These are phyloP conservation scores for Ormyrus labotus DNA, from an alignment of 2,888 invertebrate species.

Conservation along the genomic window DNA sequence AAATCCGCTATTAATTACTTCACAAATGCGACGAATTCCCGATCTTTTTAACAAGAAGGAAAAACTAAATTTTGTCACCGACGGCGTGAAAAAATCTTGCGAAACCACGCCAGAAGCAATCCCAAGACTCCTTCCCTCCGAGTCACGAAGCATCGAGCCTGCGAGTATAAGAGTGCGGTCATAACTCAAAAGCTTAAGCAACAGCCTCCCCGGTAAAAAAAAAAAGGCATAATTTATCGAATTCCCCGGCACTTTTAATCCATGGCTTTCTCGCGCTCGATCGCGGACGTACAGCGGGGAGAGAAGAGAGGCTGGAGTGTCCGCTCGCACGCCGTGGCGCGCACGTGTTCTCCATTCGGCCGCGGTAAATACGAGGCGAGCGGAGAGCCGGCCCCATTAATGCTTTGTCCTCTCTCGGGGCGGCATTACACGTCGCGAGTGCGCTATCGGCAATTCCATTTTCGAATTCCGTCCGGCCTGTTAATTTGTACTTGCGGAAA, in stretches of 20 bases:
- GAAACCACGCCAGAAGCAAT: too few species aligned
- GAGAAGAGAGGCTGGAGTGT: too few species aligned
- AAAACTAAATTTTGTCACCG: too few species aligned
- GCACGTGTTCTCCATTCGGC: conserved; percentile 43
- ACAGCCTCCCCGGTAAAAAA: not conserved
- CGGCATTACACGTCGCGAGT: conserved; percentile 33
- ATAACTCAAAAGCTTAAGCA: conserved; percentile 11
- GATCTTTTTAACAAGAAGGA: too few species aligned
- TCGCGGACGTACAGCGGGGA: not conserved
- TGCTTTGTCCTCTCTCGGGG: conserved; percentile 6
- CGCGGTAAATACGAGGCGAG: conserved; percentile 7
- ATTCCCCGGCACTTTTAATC: conserved; percentile 7
- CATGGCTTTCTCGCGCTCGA: not conserved
- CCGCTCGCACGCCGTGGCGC: not conserved
- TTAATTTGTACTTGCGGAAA: conserved; percentile 54
- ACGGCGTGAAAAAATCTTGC: too few species aligned
- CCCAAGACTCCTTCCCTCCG: not conserved
- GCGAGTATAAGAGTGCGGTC: not conserved
- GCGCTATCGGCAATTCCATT: conserved; percentile 50
- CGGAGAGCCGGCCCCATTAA: conserved; percentile 15
- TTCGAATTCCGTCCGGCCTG: conserved; percentile 32
- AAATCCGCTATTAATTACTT: too few species aligned
- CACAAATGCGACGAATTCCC: too few species aligned
- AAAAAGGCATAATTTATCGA: conserved; percentile 39
- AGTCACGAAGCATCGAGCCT: not conserved